Conservation (phyloP, 2,797 vertebrate genomes). For the Lindbergichthys nudifrons region DNA sequence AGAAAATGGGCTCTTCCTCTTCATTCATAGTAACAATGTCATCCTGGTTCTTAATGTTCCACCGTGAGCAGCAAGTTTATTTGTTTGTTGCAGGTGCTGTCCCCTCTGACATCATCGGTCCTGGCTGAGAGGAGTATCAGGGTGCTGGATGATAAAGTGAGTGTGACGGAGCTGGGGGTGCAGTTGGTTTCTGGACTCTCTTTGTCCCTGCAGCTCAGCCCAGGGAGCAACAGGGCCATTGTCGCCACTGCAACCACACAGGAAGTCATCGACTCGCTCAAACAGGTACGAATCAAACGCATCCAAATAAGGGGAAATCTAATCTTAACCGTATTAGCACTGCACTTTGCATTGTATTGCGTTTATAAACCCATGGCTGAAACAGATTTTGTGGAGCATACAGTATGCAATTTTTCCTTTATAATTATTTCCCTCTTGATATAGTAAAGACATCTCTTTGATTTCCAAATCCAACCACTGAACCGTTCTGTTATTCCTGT, state of each 20-base stretch:
- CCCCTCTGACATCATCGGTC: slow-evolving; percentile 89
- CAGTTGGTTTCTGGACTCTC: slow-evolving; percentile 90
- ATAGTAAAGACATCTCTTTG: slow-evolving; percentile 56
- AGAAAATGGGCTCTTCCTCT: background rate
- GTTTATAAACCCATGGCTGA: slow-evolving; percentile 17
- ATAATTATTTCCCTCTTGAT: slow-evolving; percentile 58
- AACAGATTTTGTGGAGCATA: slow-evolving; percentile 37
- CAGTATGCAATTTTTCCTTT: slow-evolving; percentile 43
- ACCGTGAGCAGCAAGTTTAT: slow-evolving; percentile 17
- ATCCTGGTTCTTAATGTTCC: slow-evolving; percentile 7
- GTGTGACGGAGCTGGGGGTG: slow-evolving; percentile 90
- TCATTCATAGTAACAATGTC: slow-evolving; percentile 3
- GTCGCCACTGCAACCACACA: slow-evolving; percentile 86
- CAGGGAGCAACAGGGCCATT: slow-evolving; percentile 89
- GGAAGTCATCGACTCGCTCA: slow-evolving; percentile 68
- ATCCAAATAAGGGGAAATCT: background rate
- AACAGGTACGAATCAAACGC: slow-evolving; percentile 61
- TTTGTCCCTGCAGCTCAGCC: slow-evolving; percentile 90
- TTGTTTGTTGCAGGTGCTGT: slow-evolving; percentile 73
- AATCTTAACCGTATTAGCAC: background rate
- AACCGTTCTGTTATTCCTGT: slow-evolving; percentile 53
- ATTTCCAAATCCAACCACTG: slow-evolving; percentile 67
- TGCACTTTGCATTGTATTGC: slow-evolving; percentile 14
- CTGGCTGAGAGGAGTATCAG: slow-evolving; percentile 90
- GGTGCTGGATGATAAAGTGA: slow-evolving; percentile 92